Evolutionary conservation across 2,888 invertebrate genomes (phyloP).

Genomic region (Drosophila prostipennis): DNA sequence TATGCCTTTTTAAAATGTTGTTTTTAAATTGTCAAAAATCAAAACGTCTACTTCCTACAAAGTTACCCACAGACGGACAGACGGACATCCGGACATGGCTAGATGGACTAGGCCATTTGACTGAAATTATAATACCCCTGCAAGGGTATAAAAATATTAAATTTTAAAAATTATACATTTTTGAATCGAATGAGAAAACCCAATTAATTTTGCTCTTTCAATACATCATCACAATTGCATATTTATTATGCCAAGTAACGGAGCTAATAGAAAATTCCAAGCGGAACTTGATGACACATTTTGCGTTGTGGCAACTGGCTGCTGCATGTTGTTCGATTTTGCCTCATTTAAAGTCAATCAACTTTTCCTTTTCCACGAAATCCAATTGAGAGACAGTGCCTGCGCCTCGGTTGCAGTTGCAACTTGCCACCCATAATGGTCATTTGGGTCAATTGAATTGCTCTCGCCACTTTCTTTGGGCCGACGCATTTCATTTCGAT

Average conservation of each 20-base stretch:
- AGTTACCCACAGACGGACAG: too few relatives aligned
- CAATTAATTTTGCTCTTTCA: background rate
- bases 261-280: conserved; percentile 28
- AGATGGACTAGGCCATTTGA: too few relatives aligned
- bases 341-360: conserved; percentile 71
- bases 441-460: conserved; percentile 78
- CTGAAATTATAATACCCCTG: too few relatives aligned
- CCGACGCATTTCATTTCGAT: conserved; percentile 41
- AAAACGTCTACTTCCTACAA: too few relatives aligned
- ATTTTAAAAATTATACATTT: too few relatives aligned
- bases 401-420: conserved; percentile 18
- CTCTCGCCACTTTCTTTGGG: conserved; percentile 66
- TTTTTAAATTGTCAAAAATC: too few relatives aligned
- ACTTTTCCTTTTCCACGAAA: conserved; percentile 74
- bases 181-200: background rate
- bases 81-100: too few relatives aligned
- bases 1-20: too few relatives aligned
- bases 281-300: conserved; percentile 63
- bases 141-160: too few relatives aligned
- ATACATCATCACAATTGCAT: conserved; percentile 1
- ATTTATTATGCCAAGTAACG: conserved; percentile 3
- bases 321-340: conserved; percentile 30
- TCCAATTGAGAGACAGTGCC: conserved; percentile 52
- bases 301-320: conserved; percentile 36
- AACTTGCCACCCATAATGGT: conserved; percentile 60